Base-by-base conservation (phyloP, 2,888 invertebrate genomes). In the Melinaea menophilus region DNA sequence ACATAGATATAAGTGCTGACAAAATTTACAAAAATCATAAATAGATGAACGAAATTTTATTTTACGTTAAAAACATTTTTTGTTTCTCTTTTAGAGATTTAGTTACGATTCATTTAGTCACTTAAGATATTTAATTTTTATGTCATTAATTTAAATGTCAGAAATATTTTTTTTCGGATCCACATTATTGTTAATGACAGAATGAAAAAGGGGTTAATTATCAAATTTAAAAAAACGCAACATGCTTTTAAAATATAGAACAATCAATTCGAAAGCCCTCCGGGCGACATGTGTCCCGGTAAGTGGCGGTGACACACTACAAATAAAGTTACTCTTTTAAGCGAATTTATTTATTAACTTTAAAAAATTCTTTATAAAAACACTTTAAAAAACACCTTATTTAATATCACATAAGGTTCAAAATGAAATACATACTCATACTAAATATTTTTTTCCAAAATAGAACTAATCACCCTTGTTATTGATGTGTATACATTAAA, bases 241-340 rank as follows among this genome's bases (percentile, higher is more conserved):
- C 78, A 79, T 70, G 62, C 68, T 72, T 72, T 77, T 72, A 75
- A 74, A 78, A 77, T 75, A 68, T 71, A 71, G 74, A 79, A 85
- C 82, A 88, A 86, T 81, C 79, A 80, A 80, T 73, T 82, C 74
- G 76, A 88, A 82, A 83, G 81, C 86, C 82, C 90, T 90, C 72
- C 68, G 85, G 81, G 84, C 88, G 90, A 90, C 90, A 90, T 90
- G 90, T 90, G 90, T 88, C 89, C 80, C 79, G 80, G 82, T 85
- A 88, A 90, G 90, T 89, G 88, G 86, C 81, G 86, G 88, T 88
- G 90, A 90, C 90, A 90, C 87, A 84, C 83, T 84, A 88, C 87
- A 89, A 90, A 89, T 89, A 89, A 79, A 83, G 85, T 86, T 86
- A 90, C 86, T 82, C 84, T 85, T 85, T 83, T 83, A 83, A 86